Evolutionary conservation across 2,797 vertebrate species (phyloP).

Genomic region (Amblyraja radiata): DNA sequence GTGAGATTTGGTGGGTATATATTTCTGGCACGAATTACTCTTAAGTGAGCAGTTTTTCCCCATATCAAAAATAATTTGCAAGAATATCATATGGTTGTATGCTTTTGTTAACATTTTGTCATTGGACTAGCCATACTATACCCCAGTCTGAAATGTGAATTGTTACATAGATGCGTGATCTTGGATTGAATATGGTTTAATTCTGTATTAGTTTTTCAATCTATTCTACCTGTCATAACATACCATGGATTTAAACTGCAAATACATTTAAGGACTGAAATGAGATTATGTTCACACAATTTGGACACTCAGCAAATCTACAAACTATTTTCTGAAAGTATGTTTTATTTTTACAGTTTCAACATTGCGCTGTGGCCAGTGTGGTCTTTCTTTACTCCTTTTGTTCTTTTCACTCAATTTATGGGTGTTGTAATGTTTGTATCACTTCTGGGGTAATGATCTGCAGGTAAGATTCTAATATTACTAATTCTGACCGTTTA

Average conservation of each 20-base stretch:
- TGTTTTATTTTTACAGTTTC: constrained; percentile 61
- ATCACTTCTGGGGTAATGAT: constrained; percentile 76
- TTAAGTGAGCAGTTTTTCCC: neutral
- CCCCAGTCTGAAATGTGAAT: neutral
- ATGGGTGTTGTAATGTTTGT: constrained; percentile 94
- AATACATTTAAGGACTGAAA: neutral
- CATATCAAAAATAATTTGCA: neutral
- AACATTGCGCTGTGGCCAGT: constrained; percentile 85
- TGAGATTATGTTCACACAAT: neutral
- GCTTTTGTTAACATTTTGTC: neutral
- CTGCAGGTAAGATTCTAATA: constrained; percentile 51
- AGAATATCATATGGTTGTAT: neutral
- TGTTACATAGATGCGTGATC: neutral
- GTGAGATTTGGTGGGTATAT: neutral
- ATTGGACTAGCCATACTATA: neutral
- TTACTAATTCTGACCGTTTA: neutral
- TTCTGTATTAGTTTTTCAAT: neutral
- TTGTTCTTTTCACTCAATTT: constrained; percentile 88
- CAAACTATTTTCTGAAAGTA: neutral
- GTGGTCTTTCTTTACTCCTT: constrained; percentile 88
- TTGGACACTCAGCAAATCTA: neutral
- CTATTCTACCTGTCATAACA: neutral
- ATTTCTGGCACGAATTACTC: neutral
- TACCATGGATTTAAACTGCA: neutral
- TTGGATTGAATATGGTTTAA: neutral